These are phyloP conservation scores for Halcyon chelicuti DNA, from an alignment of 2,797 vertebrate species.

Conservation along the genomic window DNA sequence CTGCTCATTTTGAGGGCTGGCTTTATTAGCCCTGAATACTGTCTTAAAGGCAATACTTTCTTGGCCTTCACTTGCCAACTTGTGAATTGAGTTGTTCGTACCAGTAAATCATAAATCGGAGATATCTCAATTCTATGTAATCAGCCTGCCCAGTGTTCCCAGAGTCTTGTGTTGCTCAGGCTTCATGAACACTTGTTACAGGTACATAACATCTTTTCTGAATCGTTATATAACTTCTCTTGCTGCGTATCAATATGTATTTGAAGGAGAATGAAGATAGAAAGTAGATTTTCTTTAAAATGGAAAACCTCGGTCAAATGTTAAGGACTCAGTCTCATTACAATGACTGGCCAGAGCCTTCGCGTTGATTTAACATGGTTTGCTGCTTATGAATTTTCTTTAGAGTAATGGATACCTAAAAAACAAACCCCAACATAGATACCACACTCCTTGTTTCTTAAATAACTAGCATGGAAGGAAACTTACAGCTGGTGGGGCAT, in stretches of 20 bases:
- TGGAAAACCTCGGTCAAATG: neutral
- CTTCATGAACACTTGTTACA: neutral
- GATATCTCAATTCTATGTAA: neutral
- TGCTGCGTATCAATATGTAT: neutral
- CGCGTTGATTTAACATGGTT: neutral
- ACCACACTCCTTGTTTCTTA: neutral
- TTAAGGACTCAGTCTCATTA: neutral
- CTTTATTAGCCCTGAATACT: neutral
- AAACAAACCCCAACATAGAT: too few species aligned
- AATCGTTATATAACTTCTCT: neutral
- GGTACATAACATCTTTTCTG: neutral
- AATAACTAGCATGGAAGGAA: neutral
- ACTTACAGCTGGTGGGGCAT: rapidly evolving
- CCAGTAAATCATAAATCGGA: neutral
- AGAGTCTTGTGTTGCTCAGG: neutral
- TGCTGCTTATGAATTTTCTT: neutral
- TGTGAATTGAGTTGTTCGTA: neutral
- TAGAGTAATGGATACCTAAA: neutral
- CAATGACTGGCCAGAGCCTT: neutral
- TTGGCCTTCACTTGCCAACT: neutral
- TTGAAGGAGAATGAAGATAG: neutral
- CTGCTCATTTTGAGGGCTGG: neutral
- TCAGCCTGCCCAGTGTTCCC: neutral
- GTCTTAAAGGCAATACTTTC: neutral
- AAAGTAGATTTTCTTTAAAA: neutral